Percentiles rank a stretch among this genome's conserved stretches.
Evolutionary conservation across 2,113 vertebrate genomes (phyloP).

Genomic region (Carollia perspicillata): DNA sequence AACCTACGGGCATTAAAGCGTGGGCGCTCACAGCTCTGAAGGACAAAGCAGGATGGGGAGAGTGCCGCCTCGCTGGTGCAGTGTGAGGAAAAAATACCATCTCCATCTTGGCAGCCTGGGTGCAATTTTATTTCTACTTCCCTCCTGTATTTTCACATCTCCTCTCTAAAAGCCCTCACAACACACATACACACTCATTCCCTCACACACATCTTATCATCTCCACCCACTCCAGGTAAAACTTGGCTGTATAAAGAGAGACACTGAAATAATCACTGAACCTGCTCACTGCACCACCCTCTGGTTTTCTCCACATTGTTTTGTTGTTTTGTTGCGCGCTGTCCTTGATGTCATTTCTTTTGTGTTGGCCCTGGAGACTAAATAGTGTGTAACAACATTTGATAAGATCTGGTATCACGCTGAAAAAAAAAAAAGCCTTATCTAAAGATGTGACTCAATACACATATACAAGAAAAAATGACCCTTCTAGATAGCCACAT

Average conservation of each 20-base stretch:
- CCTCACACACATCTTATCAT: constrained; percentile 34
- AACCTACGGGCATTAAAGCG: constrained; percentile 87
- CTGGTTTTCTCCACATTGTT: constrained; percentile 52
- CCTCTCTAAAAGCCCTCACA: constrained; percentile 34
- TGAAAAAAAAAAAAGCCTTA: constrained; percentile 84
- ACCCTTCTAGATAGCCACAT: constrained; percentile 67
- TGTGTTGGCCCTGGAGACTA: constrained; percentile 86
- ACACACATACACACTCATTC: background rate
- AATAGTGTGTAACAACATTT: constrained; percentile 85
- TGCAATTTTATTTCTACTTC: constrained; percentile 75
- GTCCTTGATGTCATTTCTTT: constrained; percentile 87
- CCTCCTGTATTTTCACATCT: constrained; percentile 33
- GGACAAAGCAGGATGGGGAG: constrained; percentile 83
- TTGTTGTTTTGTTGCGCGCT: constrained; percentile 70
- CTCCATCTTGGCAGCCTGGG: constrained; percentile 78
- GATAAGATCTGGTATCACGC: constrained; percentile 89
- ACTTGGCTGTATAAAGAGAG: constrained; percentile 67
- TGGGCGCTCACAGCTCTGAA: constrained; percentile 81
- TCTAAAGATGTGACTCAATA: constrained; percentile 87
- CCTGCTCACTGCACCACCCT: constrained; percentile 64
- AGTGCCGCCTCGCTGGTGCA: constrained; percentile 51
- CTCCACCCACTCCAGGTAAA: constrained; percentile 72
- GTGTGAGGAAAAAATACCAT: constrained; percentile 79
- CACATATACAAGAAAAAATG: constrained; percentile 76
- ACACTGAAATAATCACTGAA: constrained; percentile 63